Conservation (phyloP, 2,113 vertebrate genomes). For the Cygnus buccinator region DNA sequence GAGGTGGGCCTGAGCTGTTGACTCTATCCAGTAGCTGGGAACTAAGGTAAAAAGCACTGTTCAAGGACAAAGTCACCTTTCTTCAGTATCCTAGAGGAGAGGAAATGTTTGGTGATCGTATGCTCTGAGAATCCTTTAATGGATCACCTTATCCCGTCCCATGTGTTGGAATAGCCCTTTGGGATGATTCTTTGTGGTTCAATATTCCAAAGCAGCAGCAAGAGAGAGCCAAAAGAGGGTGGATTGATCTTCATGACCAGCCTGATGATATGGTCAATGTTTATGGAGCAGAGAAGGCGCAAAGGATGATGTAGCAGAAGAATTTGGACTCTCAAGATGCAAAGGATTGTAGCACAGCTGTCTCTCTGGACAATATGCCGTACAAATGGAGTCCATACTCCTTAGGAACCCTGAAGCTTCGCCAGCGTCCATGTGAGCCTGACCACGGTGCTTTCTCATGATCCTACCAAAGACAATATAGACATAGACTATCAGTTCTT, state of each 20-base stretch:
- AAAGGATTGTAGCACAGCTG: neutral
- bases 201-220: neutral
- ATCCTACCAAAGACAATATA: neutral
- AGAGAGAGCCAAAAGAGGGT: neutral
- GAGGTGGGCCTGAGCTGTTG: neutral
- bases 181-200: neutral
- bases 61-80: neutral
- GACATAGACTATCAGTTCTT: neutral
- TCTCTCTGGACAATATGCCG: neutral
- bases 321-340: neutral
- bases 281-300: neutral
- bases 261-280: neutral
- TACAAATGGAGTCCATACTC: neutral
- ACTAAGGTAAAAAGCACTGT: neutral
- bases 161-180: neutral
- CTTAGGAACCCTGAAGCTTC: neutral
- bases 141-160: neutral
- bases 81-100: neutral
- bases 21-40: neutral
- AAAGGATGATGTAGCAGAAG: neutral
- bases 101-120: neutral
- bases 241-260: neutral
- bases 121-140: neutral
- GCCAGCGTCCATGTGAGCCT: neutral
- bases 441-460: neutral